These are phyloP conservation scores for Eupeodes luniger DNA, from an alignment of 2,888 invertebrate genomes.

Conservation along the genomic window DNA sequence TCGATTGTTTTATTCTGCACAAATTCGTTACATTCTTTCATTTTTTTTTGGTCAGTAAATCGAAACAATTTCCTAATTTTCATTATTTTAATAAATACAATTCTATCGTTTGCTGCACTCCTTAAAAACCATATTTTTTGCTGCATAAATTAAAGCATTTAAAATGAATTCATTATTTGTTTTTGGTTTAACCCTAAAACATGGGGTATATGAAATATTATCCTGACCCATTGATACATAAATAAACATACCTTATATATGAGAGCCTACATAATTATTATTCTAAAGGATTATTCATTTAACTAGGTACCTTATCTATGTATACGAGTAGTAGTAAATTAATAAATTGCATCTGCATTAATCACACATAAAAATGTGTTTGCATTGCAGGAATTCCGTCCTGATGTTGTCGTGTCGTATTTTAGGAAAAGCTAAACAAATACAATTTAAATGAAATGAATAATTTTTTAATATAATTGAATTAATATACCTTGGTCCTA, in stretches of 20 bases:
- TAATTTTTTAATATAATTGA: neutral
- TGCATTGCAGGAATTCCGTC: slow-evolving; percentile 23
- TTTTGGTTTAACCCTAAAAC: neutral
- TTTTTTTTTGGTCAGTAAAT: too few species aligned
- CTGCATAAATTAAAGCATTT: slow-evolving; percentile 17
- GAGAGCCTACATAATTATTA: neutral
- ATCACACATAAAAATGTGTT: slow-evolving; percentile 45
- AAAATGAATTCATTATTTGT: neutral
- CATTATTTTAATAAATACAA: too few species aligned
- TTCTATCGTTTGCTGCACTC: too few species aligned
- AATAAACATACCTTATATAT: too few species aligned
- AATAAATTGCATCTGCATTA: slow-evolving; percentile 37
- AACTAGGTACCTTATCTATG: neutral
- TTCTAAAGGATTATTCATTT: neutral
- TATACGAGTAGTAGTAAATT: neutral
- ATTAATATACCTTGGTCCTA: slow-evolving; percentile 8
- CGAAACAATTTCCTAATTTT: too few species aligned
- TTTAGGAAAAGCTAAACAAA: too few species aligned
- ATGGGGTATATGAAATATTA: slow-evolving; percentile 36
- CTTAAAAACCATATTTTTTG: neutral
- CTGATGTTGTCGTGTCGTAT: too few species aligned
- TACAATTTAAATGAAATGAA: too few species aligned
- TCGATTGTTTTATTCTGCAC: too few species aligned
- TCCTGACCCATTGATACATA: slow-evolving; percentile 32
- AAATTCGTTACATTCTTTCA: too few species aligned